Conservation (phyloP, 2,888 invertebrate genomes). For the Apodemia mormo region DNA sequence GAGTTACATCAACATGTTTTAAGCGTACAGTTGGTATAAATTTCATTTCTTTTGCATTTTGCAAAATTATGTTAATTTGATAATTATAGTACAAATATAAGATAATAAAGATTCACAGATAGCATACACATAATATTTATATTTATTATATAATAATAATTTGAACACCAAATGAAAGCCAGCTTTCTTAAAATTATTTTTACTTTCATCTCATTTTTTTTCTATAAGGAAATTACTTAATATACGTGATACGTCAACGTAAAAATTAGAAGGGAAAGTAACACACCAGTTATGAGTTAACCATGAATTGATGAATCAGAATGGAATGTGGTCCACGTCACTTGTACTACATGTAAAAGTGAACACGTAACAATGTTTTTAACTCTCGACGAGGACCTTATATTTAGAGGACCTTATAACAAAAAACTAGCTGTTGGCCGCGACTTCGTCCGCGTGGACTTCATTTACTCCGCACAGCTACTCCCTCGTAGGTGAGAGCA, state of each 20-base stretch:
- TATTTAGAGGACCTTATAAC: too few relatives aligned
- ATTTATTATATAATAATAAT: constrained; percentile 6
- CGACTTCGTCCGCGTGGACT: too few relatives aligned
- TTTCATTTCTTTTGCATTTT: too few relatives aligned
- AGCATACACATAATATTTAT: neutral
- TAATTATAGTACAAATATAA: neutral
- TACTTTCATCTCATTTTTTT: constrained; percentile 10
- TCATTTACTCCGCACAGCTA: too few relatives aligned
- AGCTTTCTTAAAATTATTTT: neutral
- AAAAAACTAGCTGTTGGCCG: too few relatives aligned
- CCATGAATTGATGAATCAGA: constrained; percentile 11
- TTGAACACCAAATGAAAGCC: neutral
- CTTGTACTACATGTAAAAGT: neutral
- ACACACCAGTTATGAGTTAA: neutral
- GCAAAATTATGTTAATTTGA: too few relatives aligned
- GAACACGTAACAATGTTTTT: too few relatives aligned
- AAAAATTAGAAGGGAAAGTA: constrained; percentile 8
- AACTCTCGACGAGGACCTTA: too few relatives aligned
- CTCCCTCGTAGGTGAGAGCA: too few relatives aligned
- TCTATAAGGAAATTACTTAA: neutral
- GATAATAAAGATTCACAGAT: neutral
- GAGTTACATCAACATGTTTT: too few relatives aligned
- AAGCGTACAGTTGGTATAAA: too few relatives aligned
- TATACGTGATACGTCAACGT: neutral
- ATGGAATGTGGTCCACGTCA: neutral